Evolutionary conservation across 2,113 vertebrate species (phyloP), one percentile per base, ranked within the genome.

Genomic region (Lota lota): DNA sequence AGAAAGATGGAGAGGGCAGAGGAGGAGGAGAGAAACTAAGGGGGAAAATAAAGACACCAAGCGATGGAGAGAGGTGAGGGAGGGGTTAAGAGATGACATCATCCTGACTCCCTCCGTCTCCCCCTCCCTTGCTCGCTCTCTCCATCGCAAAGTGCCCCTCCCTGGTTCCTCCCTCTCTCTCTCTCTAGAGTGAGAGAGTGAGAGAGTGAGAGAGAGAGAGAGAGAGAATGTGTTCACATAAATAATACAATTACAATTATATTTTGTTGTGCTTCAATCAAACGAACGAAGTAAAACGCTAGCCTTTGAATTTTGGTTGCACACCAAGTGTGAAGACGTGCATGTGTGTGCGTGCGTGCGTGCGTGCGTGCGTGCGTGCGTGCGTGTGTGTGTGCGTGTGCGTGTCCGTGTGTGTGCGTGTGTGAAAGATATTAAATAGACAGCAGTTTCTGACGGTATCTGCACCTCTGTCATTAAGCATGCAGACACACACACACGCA

Each of bases 21-120:
- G 79, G 40, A 65, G 11, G 20, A 64, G 61, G 51, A 57, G 36
- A 57, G 66, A 67, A 71, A 75, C 62, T 7, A 76, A 69, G 53
- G 70, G 73, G 83, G 65, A 71, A 80, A 78, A 68, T 7, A 33
- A 7, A 33, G 28, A 33, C 60, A 69, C 6, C 36, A 53, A 72
- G 12, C 2, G 67, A 80, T 72, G 60, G 65, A 50, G 75, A 65
- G 75, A 67, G 71, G 79, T 33, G 76, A 76, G 79, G 36, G 3
- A 71, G 66, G 81, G 83, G 80, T 83, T 87, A 87, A 88, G 76
- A 74, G 73, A 88, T 89, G 84, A 90, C 89, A 89, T 88, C 89
- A 89, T 87, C 77, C 73, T 63, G 51, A 36, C 67, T 63, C 78
- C 53, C 22, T 74, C 79, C 21, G 20, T 69, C 59, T 67, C 64